Conservation (phyloP, 2,888 invertebrate genomes). For the Eilema caniola region DNA sequence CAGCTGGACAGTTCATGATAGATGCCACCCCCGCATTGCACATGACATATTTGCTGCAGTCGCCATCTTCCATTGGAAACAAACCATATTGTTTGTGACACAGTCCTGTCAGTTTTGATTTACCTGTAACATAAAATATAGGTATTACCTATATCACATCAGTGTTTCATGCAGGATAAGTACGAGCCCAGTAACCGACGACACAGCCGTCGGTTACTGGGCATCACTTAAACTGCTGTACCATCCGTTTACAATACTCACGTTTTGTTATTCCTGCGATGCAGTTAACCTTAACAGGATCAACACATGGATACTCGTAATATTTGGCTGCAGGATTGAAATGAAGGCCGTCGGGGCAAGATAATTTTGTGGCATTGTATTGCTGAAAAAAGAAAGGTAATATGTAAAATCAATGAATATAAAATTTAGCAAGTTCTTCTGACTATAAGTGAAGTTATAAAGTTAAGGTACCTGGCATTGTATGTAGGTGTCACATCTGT, state of each 20-base stretch:
- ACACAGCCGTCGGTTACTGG: too few species aligned
- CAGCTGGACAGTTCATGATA: slow-evolving; percentile 69
- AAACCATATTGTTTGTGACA: slow-evolving; percentile 63
- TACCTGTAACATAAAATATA: slow-evolving; percentile 34
- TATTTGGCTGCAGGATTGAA: slow-evolving; percentile 89
- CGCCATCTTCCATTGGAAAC: slow-evolving; percentile 58
- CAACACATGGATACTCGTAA: slow-evolving; percentile 90
- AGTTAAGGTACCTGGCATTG: slow-evolving; percentile 78
- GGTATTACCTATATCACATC: too few species aligned
- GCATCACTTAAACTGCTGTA: too few species aligned
- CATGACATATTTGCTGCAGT: slow-evolving; percentile 69
- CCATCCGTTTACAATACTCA: slow-evolving; percentile 40
- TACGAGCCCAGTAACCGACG: too few species aligned
- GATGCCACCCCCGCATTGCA: slow-evolving; percentile 67
- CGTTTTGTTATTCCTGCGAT: slow-evolving; percentile 80
- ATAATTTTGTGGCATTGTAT: slow-evolving; percentile 87
- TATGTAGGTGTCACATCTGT: slow-evolving; percentile 90
- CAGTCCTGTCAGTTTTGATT: slow-evolving; percentile 34
- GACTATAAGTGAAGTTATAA: background rate
- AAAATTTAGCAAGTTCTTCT: background rate
- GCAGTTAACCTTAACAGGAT: slow-evolving; percentile 92
- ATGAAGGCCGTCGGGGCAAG: slow-evolving; percentile 91
- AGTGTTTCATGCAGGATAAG: too few species aligned
- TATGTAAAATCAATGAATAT: background rate
- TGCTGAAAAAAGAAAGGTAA: slow-evolving; percentile 64